Evolutionary conservation across 2,113 vertebrate species (phyloP).

Genomic region (Upupa epops): DNA sequence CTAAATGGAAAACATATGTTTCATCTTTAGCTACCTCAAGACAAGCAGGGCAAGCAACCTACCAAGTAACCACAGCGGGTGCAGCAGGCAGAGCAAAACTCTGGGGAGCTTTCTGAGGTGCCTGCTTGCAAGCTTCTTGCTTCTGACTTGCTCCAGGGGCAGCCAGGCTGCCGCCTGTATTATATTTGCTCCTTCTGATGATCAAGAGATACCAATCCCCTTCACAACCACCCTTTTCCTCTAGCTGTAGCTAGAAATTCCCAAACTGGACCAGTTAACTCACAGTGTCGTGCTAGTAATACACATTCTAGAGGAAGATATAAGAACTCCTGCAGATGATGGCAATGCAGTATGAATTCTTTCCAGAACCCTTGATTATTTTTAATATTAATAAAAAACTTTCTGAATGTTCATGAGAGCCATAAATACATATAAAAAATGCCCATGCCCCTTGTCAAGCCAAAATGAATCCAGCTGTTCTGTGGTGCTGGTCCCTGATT

Average conservation of each 20-base stretch:
- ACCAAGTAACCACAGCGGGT: slow-evolving; percentile 44
- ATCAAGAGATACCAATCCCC: slow-evolving; percentile 58
- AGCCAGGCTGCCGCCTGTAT: slow-evolving; percentile 62
- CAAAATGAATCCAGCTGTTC: slow-evolving; percentile 68
- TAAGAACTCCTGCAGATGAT: slow-evolving; percentile 58
- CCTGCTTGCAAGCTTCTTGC: slow-evolving; percentile 46
- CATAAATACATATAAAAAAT: slow-evolving; percentile 56
- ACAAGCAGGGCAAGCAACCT: slow-evolving; percentile 46
- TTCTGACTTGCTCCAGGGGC: slow-evolving; percentile 54
- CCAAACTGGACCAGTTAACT: slow-evolving; percentile 50
- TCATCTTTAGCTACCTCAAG: slow-evolving; percentile 40
- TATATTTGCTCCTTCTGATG: slow-evolving; percentile 45
- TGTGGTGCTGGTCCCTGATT: slow-evolving; percentile 40
- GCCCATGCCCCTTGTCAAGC: slow-evolving; percentile 59
- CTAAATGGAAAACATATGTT: slow-evolving; percentile 51
- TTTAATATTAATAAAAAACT: slow-evolving; percentile 61
- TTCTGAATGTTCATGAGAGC: slow-evolving; percentile 26
- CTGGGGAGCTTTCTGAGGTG: slow-evolving; percentile 45
- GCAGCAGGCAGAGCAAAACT: slow-evolving; percentile 31
- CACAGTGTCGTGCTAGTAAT: slow-evolving; percentile 32
- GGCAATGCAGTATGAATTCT: slow-evolving; percentile 50
- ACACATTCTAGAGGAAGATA: slow-evolving; percentile 52
- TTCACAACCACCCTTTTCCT: slow-evolving; percentile 13
- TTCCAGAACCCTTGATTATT: slow-evolving; percentile 63
- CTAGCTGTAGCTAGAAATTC: slow-evolving; percentile 27